These are phyloP conservation scores for Ptilorrhoa leucosticta DNA, from an alignment of 2,113 vertebrate genomes.

Conservation along the genomic window DNA sequence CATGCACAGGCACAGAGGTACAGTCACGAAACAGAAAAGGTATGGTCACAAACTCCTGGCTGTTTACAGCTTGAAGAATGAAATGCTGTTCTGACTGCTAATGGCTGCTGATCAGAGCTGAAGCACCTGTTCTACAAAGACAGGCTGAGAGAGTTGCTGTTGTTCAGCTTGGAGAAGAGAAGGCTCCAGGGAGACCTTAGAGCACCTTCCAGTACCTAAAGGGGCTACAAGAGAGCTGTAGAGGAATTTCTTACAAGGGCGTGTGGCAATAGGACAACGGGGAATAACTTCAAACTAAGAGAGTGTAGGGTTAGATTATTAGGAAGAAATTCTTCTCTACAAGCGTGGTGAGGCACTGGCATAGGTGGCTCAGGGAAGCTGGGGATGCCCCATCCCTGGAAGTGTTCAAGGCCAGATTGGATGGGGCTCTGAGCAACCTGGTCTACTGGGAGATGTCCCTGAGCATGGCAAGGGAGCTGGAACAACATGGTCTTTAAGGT, in stretches of 20 bases:
- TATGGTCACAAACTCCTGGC: neutral
- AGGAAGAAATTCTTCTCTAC: neutral
- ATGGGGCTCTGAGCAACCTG: neutral
- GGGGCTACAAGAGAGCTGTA: neutral
- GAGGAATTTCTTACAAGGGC: neutral
- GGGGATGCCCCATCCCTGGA: neutral
- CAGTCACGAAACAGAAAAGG: neutral
- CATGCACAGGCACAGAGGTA: rapidly evolving
- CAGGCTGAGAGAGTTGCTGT: neutral
- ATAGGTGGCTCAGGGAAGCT: neutral
- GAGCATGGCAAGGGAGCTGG: neutral
- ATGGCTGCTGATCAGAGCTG: neutral
- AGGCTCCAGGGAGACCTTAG: neutral
- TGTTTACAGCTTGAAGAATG: neutral
- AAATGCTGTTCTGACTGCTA: neutral
- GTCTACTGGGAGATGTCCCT: neutral
- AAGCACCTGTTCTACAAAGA: neutral
- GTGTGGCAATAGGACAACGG: neutral
- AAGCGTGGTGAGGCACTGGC: neutral
- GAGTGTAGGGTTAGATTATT: neutral
- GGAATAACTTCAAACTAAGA: neutral
- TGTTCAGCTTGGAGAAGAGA: neutral
- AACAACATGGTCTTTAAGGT: neutral
- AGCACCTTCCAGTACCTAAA: neutral
- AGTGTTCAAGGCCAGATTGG: neutral